Evolutionary conservation across 2,113 vertebrate genomes (phyloP), one percentile per base, ranked within the genome.

Genomic region (Siniperca knerii): DNA sequence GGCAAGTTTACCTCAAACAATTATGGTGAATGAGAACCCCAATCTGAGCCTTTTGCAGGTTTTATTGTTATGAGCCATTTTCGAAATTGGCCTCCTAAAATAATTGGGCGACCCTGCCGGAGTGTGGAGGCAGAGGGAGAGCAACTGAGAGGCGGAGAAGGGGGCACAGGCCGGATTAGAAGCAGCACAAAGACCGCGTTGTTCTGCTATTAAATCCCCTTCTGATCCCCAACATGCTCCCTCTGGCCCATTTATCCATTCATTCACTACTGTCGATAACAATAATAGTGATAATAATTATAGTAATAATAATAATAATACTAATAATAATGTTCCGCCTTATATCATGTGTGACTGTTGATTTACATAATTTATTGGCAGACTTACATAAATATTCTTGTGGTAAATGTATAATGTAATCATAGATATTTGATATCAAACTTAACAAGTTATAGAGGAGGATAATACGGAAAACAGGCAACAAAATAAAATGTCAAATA

Each of bases 121-220:
- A 60, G 81, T 76, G 79, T 73, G 89, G 87, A 85, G 90, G 70
- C 57, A 62, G 85, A 79, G 86, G 42, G 13, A n/a, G 75, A 83
- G 72, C 33, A 15, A n/a, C 25, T 8, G 65, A 77, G 83, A 81
- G 68, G 69, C 7, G 35, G 80, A 74, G 70, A 77, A 77, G 81
- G 84, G 90, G 84, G 89, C 87, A 73, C 90, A 82, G 84, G 85
- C 78, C 79, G 95, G 95, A 96, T 96, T 96, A 96, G 87, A 92
- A 68, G 62, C 69, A 61, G 82, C 92, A 96, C 95, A 96, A 96
- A 95, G 94, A 90, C 35, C 81, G 66, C 81, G 81, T 95, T 96
- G 95, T 96, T 95, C 91, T 91, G 83, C 62, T 60, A 75, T 91
- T 82, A 95, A 96, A 95, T 95, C 94, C 93, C 77, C 85, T 87